Percentiles rank a stretch among this genome's conserved stretches.
These are phyloP conservation scores for Florisuga fusca DNA, from an alignment of 2,797 vertebrate species.

Conservation along the genomic window DNA sequence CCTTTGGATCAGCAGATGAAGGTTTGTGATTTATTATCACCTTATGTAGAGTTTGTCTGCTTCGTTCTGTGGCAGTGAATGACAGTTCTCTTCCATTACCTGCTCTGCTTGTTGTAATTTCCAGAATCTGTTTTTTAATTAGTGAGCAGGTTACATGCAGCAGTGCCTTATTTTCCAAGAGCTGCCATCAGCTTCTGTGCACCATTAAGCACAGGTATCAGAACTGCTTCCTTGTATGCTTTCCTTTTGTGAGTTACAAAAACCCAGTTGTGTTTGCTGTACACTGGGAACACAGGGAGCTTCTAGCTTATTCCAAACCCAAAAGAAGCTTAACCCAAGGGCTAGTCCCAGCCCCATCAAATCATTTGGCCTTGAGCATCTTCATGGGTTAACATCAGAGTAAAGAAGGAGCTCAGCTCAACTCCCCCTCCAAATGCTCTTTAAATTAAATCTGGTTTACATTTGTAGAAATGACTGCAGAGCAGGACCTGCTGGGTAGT, in stretches of 20 bases:
- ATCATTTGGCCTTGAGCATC: background rate
- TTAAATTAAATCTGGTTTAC: background rate
- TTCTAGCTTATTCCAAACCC: background rate
- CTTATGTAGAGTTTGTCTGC: background rate
- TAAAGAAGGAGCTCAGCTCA: background rate
- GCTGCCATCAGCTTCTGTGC: background rate
- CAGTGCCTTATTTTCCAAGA: background rate
- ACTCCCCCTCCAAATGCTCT: background rate
- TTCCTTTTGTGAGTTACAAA: background rate
- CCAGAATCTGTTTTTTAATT: background rate
- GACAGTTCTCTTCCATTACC: background rate
- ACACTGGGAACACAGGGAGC: background rate
- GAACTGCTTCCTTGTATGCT: background rate
- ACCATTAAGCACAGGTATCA: background rate
- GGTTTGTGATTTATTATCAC: background rate
- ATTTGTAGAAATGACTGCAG: background rate
- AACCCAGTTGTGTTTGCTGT: background rate
- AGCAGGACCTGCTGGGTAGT: background rate
- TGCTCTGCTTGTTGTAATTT: background rate
- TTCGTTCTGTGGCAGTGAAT: background rate
- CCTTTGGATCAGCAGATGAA: background rate
- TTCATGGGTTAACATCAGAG: fast-evolving
- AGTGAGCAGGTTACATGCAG: background rate
- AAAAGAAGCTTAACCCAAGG: background rate
- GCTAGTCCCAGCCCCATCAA: background rate